Percentiles rank a stretch among this genome's conserved stretches.
Conservation (phyloP, 37 sponge, comb jelly and placozoan genomes). For the Axinella damicornis region DNA sequence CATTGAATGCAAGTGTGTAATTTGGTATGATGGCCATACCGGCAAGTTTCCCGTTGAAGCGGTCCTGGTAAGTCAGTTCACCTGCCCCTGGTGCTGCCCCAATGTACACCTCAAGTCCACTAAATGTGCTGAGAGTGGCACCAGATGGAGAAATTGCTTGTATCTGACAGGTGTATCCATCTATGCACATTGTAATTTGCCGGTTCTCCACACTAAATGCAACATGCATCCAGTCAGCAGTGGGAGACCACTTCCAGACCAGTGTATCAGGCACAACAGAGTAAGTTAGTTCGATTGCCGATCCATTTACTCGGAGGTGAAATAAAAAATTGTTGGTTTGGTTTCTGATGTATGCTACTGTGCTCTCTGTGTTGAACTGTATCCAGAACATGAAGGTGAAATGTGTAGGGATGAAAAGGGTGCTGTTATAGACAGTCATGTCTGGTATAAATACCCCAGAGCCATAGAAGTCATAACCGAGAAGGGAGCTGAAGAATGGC, state of each 20-base stretch:
- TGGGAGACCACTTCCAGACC: constrained; percentile 36
- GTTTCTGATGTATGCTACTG: constrained; percentile 28
- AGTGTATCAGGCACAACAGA: not conserved
- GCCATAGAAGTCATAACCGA: constrained; percentile 58
- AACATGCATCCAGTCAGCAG: constrained; percentile 59
- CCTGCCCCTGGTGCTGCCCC: constrained; percentile 2
- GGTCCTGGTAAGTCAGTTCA: not conserved
- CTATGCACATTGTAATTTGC: constrained; percentile 25
- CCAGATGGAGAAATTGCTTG: not conserved
- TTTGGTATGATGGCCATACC: constrained; percentile 54
- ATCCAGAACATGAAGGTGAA: constrained; percentile 60
- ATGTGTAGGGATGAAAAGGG: not conserved
- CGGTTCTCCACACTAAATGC: constrained; percentile 26
- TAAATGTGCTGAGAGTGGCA: not conserved
- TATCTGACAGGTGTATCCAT: constrained; percentile 27
- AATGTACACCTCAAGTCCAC: constrained; percentile 1
- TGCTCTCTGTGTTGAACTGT: constrained; percentile 10
- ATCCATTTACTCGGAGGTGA: constrained; percentile 6
- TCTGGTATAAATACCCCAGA: constrained; percentile 53
- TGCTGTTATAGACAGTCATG: constrained; percentile 14
- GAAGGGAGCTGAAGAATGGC: constrained; percentile 20
- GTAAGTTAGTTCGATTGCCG: constrained; percentile 10
- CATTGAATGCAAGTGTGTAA: constrained; percentile 8
- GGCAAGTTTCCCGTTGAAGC: constrained; percentile 46
- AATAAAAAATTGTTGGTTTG: constrained; percentile 24